Evolutionary conservation across 2,888 invertebrate genomes (phyloP).

Genomic region (Drosophila recens): DNA sequence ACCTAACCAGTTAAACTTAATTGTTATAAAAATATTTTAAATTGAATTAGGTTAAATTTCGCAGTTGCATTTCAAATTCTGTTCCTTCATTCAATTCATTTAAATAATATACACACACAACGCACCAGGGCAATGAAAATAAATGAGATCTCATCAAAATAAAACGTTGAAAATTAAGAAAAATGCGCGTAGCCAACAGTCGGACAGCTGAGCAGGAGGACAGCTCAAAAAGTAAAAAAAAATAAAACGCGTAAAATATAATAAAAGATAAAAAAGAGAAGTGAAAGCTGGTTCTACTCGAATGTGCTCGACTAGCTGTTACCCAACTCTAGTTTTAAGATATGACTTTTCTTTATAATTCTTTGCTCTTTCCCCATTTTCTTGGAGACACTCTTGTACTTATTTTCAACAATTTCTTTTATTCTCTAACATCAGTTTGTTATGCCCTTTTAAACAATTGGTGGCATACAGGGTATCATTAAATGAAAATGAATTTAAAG

Average conservation of each 20-base stretch:
- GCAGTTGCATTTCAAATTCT: conserved; percentile 43
- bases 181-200: conserved; percentile 54
- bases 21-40: conserved; percentile 19
- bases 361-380: not conserved
- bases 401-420: not conserved
- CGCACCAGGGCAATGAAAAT: conserved; percentile 70
- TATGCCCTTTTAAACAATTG: not conserved
- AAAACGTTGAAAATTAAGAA: conserved; percentile 80
- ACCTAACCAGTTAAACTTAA: conserved; percentile 8
- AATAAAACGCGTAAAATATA: conserved; percentile 28
- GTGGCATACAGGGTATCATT: conserved; percentile 6
- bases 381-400: no score
- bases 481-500: conserved; percentile 62
- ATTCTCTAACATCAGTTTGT: not conserved
- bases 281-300: conserved; percentile 1
- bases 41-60: conserved; percentile 31
- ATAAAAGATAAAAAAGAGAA: conserved; percentile 23
- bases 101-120: conserved; percentile 38
- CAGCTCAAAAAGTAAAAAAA: conserved; percentile 17
- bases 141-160: conserved; percentile 78
- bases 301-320: conserved; percentile 6
- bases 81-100: conserved; percentile 47
- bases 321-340: not conserved
- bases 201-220: conserved; percentile 35
- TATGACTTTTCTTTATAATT: no score